A percentile compares a stretch with the other conserved stretches of the same genome.
Conservation (phyloP, 2,113 vertebrate genomes). For the Theropithecus gelada region DNA sequence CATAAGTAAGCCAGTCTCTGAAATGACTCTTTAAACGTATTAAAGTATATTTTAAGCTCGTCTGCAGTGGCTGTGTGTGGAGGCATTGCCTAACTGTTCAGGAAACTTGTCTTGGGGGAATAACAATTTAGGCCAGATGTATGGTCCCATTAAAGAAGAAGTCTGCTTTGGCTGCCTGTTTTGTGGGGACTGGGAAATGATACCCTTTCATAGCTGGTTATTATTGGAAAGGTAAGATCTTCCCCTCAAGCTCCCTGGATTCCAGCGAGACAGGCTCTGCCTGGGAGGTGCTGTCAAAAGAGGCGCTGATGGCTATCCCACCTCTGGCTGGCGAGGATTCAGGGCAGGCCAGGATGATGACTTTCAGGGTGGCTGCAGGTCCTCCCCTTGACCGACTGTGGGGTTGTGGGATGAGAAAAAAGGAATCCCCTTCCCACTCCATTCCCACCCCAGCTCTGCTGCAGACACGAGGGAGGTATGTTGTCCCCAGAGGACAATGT, state of each 20-base stretch:
- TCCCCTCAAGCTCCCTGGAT: neutral
- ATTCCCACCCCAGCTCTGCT: neutral
- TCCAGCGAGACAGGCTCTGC: neutral
- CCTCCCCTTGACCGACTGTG: neutral
- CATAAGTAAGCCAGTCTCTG: conserved; percentile 1
- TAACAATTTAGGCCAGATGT: conserved; percentile 35
- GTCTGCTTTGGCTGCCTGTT: neutral
- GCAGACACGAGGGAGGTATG: neutral
- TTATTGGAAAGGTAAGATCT: neutral
- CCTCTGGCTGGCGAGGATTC: neutral
- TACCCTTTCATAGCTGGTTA: neutral
- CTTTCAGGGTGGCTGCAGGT: neutral
- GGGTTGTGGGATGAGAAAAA: neutral
- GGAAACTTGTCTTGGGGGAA: conserved; percentile 16
- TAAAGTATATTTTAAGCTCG: conserved; percentile 36
- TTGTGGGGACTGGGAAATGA: neutral
- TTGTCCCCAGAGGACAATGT: neutral
- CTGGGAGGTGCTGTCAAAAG: neutral
- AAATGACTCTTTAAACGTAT: conserved; percentile 32
- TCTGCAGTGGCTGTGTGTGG: neutral
- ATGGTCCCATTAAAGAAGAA: conserved; percentile 8
- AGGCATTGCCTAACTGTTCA: neutral
- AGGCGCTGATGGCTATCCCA: neutral
- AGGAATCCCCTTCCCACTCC: neutral
- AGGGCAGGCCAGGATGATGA: neutral